Percentiles rank a stretch among this genome's conserved stretches.
Conservation (phyloP, 2,797 vertebrate species). For the Sandelia bainsii region DNA sequence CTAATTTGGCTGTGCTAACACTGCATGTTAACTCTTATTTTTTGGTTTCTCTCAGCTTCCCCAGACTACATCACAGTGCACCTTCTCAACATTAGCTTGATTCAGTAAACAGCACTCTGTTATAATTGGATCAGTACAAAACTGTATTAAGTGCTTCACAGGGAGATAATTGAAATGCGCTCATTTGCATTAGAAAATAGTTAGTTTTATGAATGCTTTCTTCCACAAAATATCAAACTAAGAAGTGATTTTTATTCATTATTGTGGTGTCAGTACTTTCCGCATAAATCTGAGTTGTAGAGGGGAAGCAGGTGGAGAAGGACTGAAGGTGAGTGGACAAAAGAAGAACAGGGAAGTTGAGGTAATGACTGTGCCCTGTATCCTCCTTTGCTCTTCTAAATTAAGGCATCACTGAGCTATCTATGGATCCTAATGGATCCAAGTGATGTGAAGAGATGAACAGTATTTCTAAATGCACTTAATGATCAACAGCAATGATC, state of each 20-base stretch:
- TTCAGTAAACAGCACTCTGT: constrained; percentile 56
- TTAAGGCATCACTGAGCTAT: not conserved
- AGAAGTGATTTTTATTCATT: constrained; percentile 7
- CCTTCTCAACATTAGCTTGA: constrained; percentile 48
- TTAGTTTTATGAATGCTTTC: constrained; percentile 56
- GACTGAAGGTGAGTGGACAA: constrained; percentile 1
- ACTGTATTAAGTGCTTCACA: constrained; percentile 58
- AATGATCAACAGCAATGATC: constrained; percentile 35
- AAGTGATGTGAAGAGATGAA: constrained; percentile 22
- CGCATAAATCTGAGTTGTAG: constrained; percentile 19
- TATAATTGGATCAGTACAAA: constrained; percentile 66
- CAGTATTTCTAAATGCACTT: constrained; percentile 28
- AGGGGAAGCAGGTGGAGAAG: constrained; percentile 32
- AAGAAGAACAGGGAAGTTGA: not conserved
- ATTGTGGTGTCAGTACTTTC: constrained; percentile 33
- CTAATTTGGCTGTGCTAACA: not conserved
- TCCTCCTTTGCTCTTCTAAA: constrained; percentile 1
- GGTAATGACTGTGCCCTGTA: not conserved
- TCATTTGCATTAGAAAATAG: constrained; percentile 64
- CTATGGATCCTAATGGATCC: constrained; percentile 16
- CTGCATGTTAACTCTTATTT: constrained; percentile 7
- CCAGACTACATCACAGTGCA: constrained; percentile 31
- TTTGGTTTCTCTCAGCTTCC: not conserved
- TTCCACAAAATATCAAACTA: constrained; percentile 51
- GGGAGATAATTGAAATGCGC: constrained; percentile 61